phyloP scores from a whole-genome alignment of 2,113 vertebrate genomes.

The Pholis gunnellus region DNA sequence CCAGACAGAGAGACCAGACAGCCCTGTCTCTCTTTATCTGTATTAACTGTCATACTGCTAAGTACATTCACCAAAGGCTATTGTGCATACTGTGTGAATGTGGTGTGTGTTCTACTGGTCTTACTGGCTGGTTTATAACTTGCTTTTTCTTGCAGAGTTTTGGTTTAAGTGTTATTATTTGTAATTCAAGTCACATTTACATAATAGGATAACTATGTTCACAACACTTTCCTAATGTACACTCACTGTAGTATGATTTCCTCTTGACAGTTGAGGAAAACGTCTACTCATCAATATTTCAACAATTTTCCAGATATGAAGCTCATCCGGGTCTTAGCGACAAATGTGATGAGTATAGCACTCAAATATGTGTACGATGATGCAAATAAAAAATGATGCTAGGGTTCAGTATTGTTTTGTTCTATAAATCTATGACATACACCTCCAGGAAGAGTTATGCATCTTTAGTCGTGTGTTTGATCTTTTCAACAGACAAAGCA shows the following conservation, averaged over 20 bases:
- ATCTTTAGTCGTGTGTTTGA: background rate
- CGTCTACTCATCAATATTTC: background rate
- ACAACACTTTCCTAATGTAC: background rate
- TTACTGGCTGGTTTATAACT: constrained; percentile 16
- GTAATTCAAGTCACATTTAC: background rate
- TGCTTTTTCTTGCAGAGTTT: background rate
- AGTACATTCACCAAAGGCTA: constrained; percentile 47
- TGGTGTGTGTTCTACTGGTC: constrained; percentile 13
- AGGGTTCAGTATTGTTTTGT: background rate
- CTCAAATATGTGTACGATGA: background rate
- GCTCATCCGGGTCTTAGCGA: background rate
- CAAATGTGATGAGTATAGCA: too few relatives aligned
- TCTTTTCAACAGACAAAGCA: background rate
- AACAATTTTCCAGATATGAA: background rate
- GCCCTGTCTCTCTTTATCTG: constrained; percentile 55
- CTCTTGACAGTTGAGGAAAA: background rate
- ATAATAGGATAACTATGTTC: background rate
- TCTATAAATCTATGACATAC: background rate
- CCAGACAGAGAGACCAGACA: constrained; percentile 51
- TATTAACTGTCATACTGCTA: constrained; percentile 45
- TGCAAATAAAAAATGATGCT: background rate
- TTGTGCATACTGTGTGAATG: constrained; percentile 5
- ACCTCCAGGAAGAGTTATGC: background rate
- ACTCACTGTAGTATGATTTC: background rate
- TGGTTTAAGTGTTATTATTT: background rate